Evolutionary conservation across 2,888 invertebrate species (phyloP).

Genomic region (Leptinotarsa peninsularis): DNA sequence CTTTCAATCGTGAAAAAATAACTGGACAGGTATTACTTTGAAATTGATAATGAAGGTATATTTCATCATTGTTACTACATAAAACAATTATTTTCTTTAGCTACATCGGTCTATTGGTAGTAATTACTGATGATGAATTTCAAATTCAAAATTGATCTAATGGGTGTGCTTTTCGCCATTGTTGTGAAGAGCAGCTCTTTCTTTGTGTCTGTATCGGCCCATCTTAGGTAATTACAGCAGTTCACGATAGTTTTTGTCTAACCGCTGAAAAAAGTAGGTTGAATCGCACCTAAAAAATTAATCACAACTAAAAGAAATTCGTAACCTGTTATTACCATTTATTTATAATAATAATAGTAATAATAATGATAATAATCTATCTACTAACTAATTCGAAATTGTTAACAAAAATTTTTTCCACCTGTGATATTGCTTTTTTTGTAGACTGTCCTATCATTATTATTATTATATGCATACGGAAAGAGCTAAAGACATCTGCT

Average conservation of each 20-base stretch:
- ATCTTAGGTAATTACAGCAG: neutral
- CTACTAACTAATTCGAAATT: too few species aligned
- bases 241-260: neutral
- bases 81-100: neutral
- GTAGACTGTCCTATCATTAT: too few species aligned
- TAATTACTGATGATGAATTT: neutral
- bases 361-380: too few species aligned
- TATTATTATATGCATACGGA: too few species aligned
- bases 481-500: too few species aligned
- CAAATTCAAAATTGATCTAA: neutral
- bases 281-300: neutral
- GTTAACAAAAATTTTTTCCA: too few species aligned
- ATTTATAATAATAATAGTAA: too few species aligned
- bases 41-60: neutral
- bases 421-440: too few species aligned
- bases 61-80: neutral
- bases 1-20: neutral
- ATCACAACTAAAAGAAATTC: neutral
- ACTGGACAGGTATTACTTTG: neutral
- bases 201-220: neutral
- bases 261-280: neutral
- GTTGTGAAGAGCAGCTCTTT: neutral
- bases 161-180: too few species aligned
- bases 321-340: too few species aligned
- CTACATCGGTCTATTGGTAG: neutral